Base-by-base conservation (phyloP, 2,113 vertebrate species). In the Pycnonotus jocosus region DNA sequence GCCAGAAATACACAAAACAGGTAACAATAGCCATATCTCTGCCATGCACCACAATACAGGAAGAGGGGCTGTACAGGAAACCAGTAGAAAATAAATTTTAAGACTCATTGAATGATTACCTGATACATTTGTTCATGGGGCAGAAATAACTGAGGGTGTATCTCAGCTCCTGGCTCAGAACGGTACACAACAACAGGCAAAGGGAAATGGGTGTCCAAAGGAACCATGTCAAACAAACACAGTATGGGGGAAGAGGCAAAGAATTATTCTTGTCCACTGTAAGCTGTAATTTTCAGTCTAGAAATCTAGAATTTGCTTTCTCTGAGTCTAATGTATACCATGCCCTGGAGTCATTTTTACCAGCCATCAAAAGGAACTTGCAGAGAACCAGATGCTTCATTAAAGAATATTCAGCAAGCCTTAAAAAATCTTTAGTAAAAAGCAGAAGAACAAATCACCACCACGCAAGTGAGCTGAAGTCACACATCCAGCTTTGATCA, bases 321-420 rank as follows among this genome's bases (percentile, higher is more conserved):
- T 92, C 79, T 20, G 64, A 68, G 80, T 42, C 80, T 93, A 88
- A 95, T 94, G 81, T 56, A 94, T 92, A 91, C 68, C 86, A 93
- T 86, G 92, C 86, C 94, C 92, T 71, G 82, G 56, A 93, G 95
- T 94, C 53, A 60, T 65, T 96, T 94, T 83, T 74, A 86, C 72
- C 94, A 94, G 83, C 81, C 90, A 89, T 87, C 93, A 92, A 86
- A 85, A 94, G n/a, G 33, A 88, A 91, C 86, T 95, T 70, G 90
- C 71, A 93, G 88, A 94, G 90, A 93, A 96, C 92, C 95, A 97
- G 91, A 96, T 95, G 95, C 93, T 96, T 91, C 93, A 92, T 97
- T 95, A 97, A 95, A 95, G 90, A 95, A 94, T 96, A 96, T 87
- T 92, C 92, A 95, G 82, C 69, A 90, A 95, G 93, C 40, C 81